Percentiles rank a stretch among this genome's conserved stretches.
Conservation (phyloP, 2,797 vertebrate species). For the Poeciliopsis turneri region DNA sequence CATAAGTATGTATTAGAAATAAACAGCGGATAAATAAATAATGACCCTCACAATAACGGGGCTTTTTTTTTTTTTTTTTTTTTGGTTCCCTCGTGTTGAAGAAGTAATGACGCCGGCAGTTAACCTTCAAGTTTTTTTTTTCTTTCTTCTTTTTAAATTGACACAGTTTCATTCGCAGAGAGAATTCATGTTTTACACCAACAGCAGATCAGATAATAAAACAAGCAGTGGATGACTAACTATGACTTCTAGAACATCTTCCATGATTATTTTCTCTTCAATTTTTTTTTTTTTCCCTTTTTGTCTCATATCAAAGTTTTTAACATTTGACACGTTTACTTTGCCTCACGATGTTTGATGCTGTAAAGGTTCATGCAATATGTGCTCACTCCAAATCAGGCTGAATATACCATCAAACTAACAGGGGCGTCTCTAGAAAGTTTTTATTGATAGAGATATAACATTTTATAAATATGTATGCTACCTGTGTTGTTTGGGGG, state of each 20-base stretch:
- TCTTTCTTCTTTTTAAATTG: conserved; percentile 35
- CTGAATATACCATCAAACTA: background rate
- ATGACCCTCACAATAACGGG: conserved; percentile 69
- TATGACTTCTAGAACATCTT: background rate
- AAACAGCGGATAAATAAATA: conserved; percentile 80
- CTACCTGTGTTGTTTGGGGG: no score
- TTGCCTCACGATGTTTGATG: background rate
- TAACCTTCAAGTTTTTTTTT: conserved; percentile 68
- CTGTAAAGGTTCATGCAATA: background rate
- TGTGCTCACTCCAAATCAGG: background rate
- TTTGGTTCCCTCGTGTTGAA: conserved; percentile 22
- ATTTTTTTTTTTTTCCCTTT: background rate
- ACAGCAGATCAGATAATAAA: conserved; percentile 18
- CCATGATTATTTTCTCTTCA: background rate
- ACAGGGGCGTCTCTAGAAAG: background rate
- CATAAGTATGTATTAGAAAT: conserved; percentile 79
- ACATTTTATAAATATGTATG: no score
- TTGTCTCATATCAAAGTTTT: background rate
- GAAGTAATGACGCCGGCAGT: conserved; percentile 70
- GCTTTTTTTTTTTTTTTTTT: conserved; percentile 39
- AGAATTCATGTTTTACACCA: conserved; percentile 45
- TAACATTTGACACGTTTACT: background rate
- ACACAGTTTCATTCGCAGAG: conserved; percentile 59
- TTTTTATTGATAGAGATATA: no score
- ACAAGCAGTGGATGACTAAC: conserved; percentile 14